phyloP scores from a whole-genome alignment of 1,140 invertebrate species.

The Caenorhabditis remanei region DNA sequence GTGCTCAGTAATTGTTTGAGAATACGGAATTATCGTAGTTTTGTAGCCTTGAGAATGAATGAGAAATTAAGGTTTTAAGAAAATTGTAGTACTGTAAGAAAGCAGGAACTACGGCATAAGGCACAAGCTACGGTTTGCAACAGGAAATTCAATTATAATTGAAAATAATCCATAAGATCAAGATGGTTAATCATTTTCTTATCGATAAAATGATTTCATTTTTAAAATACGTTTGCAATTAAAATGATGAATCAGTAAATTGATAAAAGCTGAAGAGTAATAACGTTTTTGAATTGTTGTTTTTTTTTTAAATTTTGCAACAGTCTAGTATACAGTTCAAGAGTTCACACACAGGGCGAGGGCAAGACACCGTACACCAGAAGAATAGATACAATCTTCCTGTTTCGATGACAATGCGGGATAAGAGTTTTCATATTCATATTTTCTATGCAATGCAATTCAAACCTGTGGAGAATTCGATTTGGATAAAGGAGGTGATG shows the following conservation, averaged over 20 bases:
- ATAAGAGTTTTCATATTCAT: conserved; percentile 16
- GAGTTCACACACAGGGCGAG: not conserved
- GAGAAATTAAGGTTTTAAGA: not conserved
- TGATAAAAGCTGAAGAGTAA: not conserved
- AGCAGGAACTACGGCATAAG: not conserved
- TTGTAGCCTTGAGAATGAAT: not conserved
- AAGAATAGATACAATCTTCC: not conserved
- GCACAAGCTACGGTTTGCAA: not conserved
- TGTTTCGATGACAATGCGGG: not conserved
- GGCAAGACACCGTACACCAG: not conserved
- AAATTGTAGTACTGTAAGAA: not conserved
- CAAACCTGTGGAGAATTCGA: conserved; percentile 31
- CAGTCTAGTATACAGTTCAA: conserved; percentile 13
- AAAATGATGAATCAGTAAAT: no score
- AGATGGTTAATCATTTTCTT: no score
- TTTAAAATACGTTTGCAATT: no score
- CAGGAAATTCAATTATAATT: not conserved
- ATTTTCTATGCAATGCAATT: not conserved
- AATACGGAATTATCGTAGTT: not conserved
- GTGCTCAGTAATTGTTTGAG: not conserved
- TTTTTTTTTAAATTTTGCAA: not conserved
- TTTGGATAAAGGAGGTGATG: conserved; percentile 43
- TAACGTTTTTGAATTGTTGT: not conserved
- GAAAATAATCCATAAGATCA: not conserved
- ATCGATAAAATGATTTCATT: no score